phyloP scores from a whole-genome alignment of 2,888 invertebrate genomes.

The Clivina fossor region DNA sequence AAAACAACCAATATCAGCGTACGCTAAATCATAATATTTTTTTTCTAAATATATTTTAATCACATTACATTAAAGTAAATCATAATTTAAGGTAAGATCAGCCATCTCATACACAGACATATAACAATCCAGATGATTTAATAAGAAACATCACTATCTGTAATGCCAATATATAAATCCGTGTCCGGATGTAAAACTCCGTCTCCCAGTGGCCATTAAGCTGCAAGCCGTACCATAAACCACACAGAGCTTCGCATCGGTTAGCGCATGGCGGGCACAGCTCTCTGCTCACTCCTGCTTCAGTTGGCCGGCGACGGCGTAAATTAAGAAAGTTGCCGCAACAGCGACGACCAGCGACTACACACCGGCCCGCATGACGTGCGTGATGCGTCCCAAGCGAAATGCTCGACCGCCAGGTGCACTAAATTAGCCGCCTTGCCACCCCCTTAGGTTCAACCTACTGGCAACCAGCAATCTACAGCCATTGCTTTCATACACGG shows the following conservation, averaged over 20 bases:
- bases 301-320: no score
- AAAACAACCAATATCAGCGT: no score
- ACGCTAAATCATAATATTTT: no score
- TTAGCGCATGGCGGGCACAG: no score
- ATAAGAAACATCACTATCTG: no score
- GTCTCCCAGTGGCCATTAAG: slow-evolving; percentile 29
- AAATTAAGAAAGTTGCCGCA: slow-evolving; percentile 30
- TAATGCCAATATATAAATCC: no score
- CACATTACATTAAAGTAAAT: no score
- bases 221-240: slow-evolving; percentile 15
- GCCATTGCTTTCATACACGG: neutral
- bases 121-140: no score
- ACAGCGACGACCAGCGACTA: neutral
- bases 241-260: slow-evolving; percentile 24
- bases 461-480: slow-evolving; percentile 5
- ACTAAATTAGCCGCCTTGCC: slow-evolving; percentile 48
- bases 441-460: slow-evolving; percentile 38
- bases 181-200: slow-evolving; percentile 21
- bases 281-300: no score
- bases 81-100: no score
- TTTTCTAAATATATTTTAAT: no score
- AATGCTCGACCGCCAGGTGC: slow-evolving; percentile 44
- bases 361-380: slow-evolving; percentile 39
- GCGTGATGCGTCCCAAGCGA: slow-evolving; percentile 49
- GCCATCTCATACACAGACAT: no score